These are phyloP conservation scores for Hycleus cichorii DNA, from an alignment of 1,140 invertebrate genomes.

Conservation along the genomic window DNA sequence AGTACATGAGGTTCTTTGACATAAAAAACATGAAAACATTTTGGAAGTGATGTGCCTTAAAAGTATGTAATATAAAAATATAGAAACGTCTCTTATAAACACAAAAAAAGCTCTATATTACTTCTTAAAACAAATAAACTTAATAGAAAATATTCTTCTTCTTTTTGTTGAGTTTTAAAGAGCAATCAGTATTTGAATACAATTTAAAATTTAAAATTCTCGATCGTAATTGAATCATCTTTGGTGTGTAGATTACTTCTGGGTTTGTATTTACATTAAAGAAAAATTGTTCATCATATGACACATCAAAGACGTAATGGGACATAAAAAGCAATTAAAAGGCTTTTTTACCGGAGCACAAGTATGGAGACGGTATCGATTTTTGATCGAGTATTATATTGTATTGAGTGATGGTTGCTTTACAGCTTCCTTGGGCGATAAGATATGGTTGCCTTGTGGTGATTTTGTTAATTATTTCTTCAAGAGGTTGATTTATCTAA, in stretches of 20 bases:
- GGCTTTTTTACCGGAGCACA: not conserved
- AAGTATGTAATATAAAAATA: too few relatives aligned
- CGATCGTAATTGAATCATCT: not conserved
- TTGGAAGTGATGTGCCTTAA: too few relatives aligned
- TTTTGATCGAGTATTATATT: not conserved
- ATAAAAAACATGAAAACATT: not conserved
- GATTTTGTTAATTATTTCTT: not conserved
- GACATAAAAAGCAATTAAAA: conserved; percentile 1
- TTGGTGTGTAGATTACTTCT: not conserved
- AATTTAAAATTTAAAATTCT: not conserved
- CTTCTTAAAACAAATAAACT: not conserved
- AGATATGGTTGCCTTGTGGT: not conserved
- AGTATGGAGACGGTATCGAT: not conserved
- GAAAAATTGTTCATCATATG: not conserved
- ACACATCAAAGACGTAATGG: not conserved
- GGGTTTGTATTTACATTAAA: not conserved
- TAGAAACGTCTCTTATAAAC: too few relatives aligned
- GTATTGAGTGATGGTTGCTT: not conserved
- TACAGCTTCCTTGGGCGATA: not conserved
- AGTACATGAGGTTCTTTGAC: not conserved
- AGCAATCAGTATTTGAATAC: not conserved
- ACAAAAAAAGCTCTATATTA: too few relatives aligned
- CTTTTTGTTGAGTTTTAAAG: not conserved
- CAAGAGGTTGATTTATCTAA: too few relatives aligned
- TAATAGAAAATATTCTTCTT: not conserved